Conservation (phyloP, 92 coral and sea anemone species). For the Blastomussa wellsi region DNA sequence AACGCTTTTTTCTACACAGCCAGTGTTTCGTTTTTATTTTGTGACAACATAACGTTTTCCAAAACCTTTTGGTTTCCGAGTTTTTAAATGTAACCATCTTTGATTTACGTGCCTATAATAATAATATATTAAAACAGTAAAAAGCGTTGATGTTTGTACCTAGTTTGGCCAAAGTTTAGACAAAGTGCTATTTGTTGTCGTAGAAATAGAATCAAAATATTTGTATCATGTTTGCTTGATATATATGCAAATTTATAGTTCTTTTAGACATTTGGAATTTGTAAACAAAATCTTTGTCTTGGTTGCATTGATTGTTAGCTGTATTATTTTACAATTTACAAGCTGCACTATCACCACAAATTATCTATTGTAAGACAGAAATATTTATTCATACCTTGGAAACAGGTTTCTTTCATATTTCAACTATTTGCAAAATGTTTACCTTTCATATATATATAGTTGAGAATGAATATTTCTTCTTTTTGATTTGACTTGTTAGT, state of each 20-base stretch:
- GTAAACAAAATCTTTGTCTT: neutral
- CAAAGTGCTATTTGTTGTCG: slow-evolving; percentile 11
- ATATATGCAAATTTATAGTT: slow-evolving; percentile 25
- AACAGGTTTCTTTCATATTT: no score
- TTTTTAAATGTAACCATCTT: neutral
- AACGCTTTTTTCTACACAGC: neutral
- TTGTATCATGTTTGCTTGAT: slow-evolving; percentile 16
- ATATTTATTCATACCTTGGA: neutral
- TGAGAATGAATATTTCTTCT: neutral
- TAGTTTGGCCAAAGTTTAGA: neutral
- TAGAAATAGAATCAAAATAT: neutral
- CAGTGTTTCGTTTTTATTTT: neutral
- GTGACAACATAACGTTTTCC: neutral
- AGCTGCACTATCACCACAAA: neutral
- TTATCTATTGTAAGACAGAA: neutral
- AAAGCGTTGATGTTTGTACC: neutral
- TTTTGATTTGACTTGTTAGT: neutral
- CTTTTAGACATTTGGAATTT: neutral
- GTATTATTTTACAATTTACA: neutral
- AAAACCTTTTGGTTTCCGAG: slow-evolving; percentile 2
- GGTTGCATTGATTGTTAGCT: neutral
- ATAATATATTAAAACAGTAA: neutral
- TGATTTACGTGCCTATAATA: neutral
- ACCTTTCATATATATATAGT: neutral
- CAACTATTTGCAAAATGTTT: neutral